These are phyloP conservation scores for Gymnogyps californianus DNA, from an alignment of 2,113 vertebrate genomes.

Conservation along the genomic window DNA sequence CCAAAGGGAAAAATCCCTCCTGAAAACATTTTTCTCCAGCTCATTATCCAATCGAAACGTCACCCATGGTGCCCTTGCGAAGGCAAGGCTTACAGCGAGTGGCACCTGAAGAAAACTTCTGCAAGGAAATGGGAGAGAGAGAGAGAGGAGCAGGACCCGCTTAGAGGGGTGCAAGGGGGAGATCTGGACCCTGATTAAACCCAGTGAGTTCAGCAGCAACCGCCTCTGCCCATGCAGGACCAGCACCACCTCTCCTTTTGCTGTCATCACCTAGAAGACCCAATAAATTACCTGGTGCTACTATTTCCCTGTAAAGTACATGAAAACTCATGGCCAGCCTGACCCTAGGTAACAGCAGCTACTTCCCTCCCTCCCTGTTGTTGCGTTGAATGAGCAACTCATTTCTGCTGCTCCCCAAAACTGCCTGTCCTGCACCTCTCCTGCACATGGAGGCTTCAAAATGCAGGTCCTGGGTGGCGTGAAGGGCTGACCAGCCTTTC, in stretches of 20 bases:
- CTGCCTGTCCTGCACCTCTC: background rate
- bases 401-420: background rate
- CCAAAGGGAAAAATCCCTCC: background rate
- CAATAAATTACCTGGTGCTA: background rate
- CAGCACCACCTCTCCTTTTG: background rate
- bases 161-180: background rate
- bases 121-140: background rate
- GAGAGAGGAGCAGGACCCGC: background rate
- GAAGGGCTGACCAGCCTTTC: background rate
- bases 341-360: too few relatives aligned
- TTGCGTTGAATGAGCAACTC: background rate
- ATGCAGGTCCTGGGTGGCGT: accelerated
- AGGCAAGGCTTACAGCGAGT: background rate
- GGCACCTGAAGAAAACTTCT: background rate
- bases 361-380: background rate
- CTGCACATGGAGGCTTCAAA: background rate
- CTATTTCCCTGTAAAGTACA: background rate
- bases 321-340: background rate
- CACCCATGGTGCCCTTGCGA: background rate
- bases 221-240: background rate
- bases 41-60: background rate
- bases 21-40: background rate
- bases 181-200: background rate
- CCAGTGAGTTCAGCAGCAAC: background rate
- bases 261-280: background rate